Evolutionary conservation across 2,888 invertebrate species (phyloP).

Genomic region (Eristalis arbustorum): DNA sequence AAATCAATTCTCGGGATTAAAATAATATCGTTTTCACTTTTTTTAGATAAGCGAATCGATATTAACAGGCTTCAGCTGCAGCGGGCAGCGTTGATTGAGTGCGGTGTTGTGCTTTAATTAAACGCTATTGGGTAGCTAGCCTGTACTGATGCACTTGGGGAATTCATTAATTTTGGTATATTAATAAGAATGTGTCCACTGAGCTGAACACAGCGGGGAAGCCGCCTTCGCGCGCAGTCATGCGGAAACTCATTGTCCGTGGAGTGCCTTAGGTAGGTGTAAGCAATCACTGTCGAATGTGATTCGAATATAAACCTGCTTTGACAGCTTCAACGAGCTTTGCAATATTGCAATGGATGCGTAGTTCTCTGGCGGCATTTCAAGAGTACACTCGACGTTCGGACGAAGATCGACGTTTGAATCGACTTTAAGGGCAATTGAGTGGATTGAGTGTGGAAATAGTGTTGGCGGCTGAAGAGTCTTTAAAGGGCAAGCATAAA

Average conservation of each 20-base stretch:
- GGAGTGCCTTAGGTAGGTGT: neutral
- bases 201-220: neutral
- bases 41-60: neutral
- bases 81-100: neutral
- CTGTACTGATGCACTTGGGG: neutral
- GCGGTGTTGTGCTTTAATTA: neutral
- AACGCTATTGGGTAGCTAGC: neutral
- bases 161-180: neutral
- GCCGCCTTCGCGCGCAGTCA: neutral
- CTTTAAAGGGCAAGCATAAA: too few relatives aligned
- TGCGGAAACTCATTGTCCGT: neutral
- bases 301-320: neutral
- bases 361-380: neutral
- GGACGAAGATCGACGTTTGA: neutral
- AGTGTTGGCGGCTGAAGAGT: neutral
- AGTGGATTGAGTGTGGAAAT: neutral
- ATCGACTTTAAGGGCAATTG: neutral
- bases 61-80: neutral
- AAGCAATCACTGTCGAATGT: neutral
- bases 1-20: neutral
- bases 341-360: neutral
- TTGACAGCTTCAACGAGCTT: neutral
- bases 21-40: neutral
- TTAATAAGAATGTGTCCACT: neutral
- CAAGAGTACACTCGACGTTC: neutral